phyloP scores from a whole-genome alignment of 2,797 vertebrate genomes.

The Uromys caudimaculatus region DNA sequence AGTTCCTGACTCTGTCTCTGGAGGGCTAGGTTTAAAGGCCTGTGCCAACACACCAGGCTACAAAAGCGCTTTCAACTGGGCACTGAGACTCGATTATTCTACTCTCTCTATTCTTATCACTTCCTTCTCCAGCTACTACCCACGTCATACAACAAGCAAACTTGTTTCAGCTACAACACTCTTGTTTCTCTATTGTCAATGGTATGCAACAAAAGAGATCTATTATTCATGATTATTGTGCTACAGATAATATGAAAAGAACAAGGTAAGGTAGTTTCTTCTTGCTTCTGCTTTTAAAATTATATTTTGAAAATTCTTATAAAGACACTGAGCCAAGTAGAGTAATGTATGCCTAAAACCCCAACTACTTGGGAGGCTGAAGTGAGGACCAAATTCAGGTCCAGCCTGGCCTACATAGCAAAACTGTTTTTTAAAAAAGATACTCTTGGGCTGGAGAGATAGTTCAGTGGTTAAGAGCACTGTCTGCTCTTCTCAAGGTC shows the following conservation, averaged over 20 bases:
- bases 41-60: background rate
- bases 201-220: background rate
- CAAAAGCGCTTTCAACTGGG: conserved; percentile 20
- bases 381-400: background rate
- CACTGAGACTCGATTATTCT: conserved; percentile 45
- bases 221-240: background rate
- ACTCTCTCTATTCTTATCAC: conserved; percentile 37
- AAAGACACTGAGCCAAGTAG: background rate
- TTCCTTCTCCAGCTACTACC: background rate
- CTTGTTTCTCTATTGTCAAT: conserved; percentile 9
- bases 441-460: background rate
- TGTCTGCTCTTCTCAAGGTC: too few relatives aligned
- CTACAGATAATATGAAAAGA: conserved; percentile 32
- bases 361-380: background rate
- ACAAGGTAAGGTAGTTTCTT: background rate
- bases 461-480: too few relatives aligned
- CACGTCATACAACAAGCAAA: background rate
- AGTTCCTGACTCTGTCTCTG: background rate
- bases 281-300: conserved; percentile 46
- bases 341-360: background rate
- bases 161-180: conserved; percentile 41
- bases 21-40: background rate
- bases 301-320: background rate
- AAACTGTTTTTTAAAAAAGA: background rate
- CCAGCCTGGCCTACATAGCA: background rate